phyloP scores from a whole-genome alignment of 2,797 vertebrate species.

The Ciconia nigra region DNA sequence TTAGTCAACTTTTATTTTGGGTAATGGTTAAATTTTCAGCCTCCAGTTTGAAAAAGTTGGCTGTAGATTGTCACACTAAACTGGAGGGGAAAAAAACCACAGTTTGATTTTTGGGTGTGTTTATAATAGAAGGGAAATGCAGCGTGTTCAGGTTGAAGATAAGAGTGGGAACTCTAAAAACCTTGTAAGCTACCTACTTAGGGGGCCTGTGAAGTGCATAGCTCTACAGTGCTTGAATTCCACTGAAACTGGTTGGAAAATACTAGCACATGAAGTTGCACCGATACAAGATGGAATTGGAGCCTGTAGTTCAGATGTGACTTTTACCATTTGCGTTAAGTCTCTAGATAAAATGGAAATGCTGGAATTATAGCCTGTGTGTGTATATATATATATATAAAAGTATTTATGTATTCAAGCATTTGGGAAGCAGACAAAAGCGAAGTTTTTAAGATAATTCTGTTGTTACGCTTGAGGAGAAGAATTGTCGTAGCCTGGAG shows the following conservation, averaged over 20 bases:
- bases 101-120: background rate
- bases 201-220: rapidly evolving
- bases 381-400: rapidly evolving
- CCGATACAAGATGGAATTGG: background rate
- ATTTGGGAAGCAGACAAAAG: background rate
- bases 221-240: background rate
- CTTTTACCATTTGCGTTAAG: background rate
- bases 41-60: background rate
- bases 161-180: background rate
- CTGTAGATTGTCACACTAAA: background rate
- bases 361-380: rapidly evolving
- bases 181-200: background rate
- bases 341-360: background rate
- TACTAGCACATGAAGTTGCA: background rate
- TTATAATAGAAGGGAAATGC: background rate
- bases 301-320: background rate
- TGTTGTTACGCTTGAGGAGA: background rate
- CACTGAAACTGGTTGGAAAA: background rate
- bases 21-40: background rate
- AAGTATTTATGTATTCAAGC: background rate
- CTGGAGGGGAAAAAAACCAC: rapidly evolving
- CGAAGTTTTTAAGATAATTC: background rate
- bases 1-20: background rate
- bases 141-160: background rate
- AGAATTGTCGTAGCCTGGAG: background rate